Evolutionary conservation across 2,113 vertebrate genomes (phyloP), one percentile per base, ranked within the genome.

Genomic region (Menura novaehollandiae): DNA sequence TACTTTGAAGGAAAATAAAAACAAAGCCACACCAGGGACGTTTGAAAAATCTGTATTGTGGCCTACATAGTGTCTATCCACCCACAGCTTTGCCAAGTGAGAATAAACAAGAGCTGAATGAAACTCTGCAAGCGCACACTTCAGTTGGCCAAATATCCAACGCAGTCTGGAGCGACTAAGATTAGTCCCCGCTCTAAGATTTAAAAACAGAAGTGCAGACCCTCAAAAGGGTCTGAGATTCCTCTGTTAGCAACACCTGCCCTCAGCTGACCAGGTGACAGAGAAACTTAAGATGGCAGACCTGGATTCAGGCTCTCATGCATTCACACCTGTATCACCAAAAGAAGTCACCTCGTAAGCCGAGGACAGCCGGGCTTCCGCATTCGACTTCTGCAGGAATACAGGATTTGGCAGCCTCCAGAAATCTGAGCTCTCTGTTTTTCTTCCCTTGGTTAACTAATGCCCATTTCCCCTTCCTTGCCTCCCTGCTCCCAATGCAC

Each of bases 361-460:
- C 2, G 8, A 92, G 93, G 93, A 87, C 85, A 93, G 91, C 53
- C 44, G 4, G 84, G 78, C 53, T 95, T 78, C 87, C 59, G 27
- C 62, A 47, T 71, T 71, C 5, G 8, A n/a, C 63, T 93, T 93
- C 90, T 86, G 85, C 79, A 78, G 67, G 60, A 90, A 81, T 49
- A 62, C 69, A 84, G 77, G 39, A 74, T 87, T 96, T 95, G 93
- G 90, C 91, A 92, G 87, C 66, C 77, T 94, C 76, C 72, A 90
- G 88, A 97, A 96, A 96, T 87, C 55, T 49, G 91, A 95, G 94
- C 93, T 95, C 79, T 90, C 66, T 93, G 59, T 89, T 96, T 96
- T 90, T 85, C 59, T 92, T 91, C 63, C 27, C 43, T 82, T 71
- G 55, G 3, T 86, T 92, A 91, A 77, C 86, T 64, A 94, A 90